Conservation (phyloP, 37 sponge, comb jelly and placozoan species). For the Spongilla lacustris region DNA sequence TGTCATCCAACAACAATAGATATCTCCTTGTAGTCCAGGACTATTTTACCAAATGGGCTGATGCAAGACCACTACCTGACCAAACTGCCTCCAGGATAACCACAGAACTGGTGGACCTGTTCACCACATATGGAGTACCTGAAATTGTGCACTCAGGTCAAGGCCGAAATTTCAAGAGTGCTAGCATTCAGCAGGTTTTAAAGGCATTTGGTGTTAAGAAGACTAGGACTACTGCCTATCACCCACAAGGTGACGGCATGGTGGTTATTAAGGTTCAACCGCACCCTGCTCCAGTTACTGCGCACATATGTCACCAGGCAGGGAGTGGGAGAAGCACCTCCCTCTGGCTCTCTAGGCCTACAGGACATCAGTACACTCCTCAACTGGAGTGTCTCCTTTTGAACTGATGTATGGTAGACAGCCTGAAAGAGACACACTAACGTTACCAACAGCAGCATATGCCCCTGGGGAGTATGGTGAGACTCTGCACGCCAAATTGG, state of each 20-base stretch:
- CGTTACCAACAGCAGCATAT: conserved; percentile 2
- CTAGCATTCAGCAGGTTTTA: conserved; percentile 10
- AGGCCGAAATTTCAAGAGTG: conserved; percentile 63
- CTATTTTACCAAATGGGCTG: conserved; percentile 71
- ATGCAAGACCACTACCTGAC: conserved; percentile 57
- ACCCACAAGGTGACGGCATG: conserved; percentile 74
- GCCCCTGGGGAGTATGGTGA: conserved; percentile 25
- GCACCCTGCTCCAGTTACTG: conserved; percentile 43
- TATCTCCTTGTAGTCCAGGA: conserved; percentile 77
- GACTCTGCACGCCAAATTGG: conserved; percentile 18
- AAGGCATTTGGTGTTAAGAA: conserved; percentile 52
- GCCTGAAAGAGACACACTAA: not conserved
- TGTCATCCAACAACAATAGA: conserved; percentile 22
- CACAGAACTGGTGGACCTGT: conserved; percentile 13
- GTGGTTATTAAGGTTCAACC: conserved; percentile 66
- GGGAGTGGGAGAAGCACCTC: conserved; percentile 79
- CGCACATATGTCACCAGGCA: conserved; percentile 39
- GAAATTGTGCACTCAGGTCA: conserved; percentile 54
- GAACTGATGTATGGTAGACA: too few species aligned
- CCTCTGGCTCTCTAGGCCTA: too few species aligned
- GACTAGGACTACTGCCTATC: conserved; percentile 50
- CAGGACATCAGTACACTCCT: conserved; percentile 49
- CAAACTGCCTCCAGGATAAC: conserved; percentile 46
- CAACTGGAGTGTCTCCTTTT: conserved; percentile 54
- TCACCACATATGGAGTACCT: conserved; percentile 19